A percentile compares a stretch with the other conserved stretches of the same genome.
Evolutionary conservation across 2,113 vertebrate genomes (phyloP).

Genomic region (Buteo buteo): DNA sequence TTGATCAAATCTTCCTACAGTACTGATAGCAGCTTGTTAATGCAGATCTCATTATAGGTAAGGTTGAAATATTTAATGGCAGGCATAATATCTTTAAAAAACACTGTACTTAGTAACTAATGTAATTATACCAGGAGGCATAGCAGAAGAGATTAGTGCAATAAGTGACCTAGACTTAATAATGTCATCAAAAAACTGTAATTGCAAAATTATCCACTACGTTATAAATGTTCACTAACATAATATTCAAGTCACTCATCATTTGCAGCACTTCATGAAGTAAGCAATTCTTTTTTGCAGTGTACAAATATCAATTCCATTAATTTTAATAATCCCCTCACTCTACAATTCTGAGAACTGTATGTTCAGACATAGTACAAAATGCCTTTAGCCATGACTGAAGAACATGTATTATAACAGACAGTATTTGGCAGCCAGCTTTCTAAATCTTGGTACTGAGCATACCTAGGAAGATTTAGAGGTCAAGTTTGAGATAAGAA

Average conservation of each 20-base stretch:
- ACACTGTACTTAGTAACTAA: not conserved
- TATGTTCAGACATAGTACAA: not conserved
- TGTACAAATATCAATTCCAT: constrained; percentile 27
- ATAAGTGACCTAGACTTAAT: constrained; percentile 52
- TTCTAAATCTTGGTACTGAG: not conserved
- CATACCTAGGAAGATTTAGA: not conserved
- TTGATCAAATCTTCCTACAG: constrained; percentile 12
- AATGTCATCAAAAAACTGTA: constrained; percentile 14
- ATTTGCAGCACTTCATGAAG: constrained; percentile 26
- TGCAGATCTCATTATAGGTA: constrained; percentile 18
- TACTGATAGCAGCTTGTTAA: constrained; percentile 9
- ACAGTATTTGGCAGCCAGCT: not conserved
- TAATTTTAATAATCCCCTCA: constrained; percentile 28
- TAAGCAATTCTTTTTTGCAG: constrained; percentile 49
- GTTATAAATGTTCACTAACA: constrained; percentile 14
- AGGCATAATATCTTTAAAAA: constrained; percentile 25
- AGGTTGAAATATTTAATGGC: constrained; percentile 24
- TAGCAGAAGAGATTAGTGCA: constrained; percentile 24
- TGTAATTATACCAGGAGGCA: constrained; percentile 25
- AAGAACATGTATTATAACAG: not conserved
- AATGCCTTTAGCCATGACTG: not conserved
- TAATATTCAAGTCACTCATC: constrained; percentile 32
- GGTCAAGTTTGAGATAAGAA: not conserved
- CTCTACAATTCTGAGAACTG: not conserved
- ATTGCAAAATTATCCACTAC: constrained; percentile 38